Percentiles rank a stretch among this genome's conserved stretches.
Conservation (phyloP, 2,113 vertebrate genomes). For the Callorhinus ursinus region DNA sequence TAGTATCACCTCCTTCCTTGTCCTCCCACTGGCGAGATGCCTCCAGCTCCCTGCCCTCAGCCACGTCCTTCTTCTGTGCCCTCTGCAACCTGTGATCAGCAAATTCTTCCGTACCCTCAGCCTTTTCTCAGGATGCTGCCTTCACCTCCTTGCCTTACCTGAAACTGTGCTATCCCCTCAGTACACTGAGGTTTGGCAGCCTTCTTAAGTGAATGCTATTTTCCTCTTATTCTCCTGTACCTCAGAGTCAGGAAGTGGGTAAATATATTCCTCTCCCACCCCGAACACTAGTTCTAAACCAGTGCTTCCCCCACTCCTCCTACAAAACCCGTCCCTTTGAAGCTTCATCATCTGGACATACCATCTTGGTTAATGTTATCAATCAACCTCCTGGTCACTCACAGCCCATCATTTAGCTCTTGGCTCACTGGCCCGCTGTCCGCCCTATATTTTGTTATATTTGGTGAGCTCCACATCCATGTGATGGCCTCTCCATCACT, state of each 20-base stretch:
- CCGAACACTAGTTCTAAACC: neutral
- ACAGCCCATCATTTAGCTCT: neutral
- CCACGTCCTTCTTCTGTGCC: neutral
- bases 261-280: neutral
- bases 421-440: neutral
- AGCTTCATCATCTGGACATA: neutral
- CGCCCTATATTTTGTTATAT: neutral
- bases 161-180: neutral
- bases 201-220: neutral
- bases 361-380: neutral
- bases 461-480: neutral
- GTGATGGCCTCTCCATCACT: neutral
- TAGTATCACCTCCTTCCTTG: neutral
- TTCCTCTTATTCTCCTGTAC: neutral
- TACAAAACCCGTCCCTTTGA: neutral
- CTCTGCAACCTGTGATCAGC: neutral
- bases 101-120: neutral
- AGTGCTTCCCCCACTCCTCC: neutral
- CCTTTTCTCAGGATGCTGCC: neutral
- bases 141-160: neutral
- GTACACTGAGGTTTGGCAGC: neutral
- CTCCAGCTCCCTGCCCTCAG: neutral
- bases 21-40: neutral
- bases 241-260: neutral
- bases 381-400: neutral